Percentiles rank a stretch among this genome's conserved stretches.
These are phyloP conservation scores for Parotocinclus haroldoi DNA, from an alignment of 2,797 vertebrate species.

Conservation along the genomic window DNA sequence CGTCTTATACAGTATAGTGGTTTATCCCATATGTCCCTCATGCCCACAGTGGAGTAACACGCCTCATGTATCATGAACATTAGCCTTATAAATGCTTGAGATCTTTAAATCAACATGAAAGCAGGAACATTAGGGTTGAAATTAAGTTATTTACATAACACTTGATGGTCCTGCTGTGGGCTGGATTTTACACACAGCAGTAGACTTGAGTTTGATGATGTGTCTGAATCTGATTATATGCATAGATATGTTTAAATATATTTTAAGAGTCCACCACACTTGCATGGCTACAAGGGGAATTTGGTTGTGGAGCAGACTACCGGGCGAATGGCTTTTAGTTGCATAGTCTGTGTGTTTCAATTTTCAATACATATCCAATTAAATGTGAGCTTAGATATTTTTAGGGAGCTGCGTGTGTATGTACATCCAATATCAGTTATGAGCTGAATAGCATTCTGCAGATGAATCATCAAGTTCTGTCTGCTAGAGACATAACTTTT, in stretches of 20 bases:
- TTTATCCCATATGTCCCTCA: background rate
- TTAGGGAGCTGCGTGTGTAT: no score
- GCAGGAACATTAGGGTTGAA: slow-evolving; percentile 38
- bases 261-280: background rate
- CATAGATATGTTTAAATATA: background rate
- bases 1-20: no score
- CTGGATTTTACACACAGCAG: slow-evolving; percentile 4
- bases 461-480: no score
- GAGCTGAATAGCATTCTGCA: no score
- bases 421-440: no score
- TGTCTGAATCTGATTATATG: background rate
- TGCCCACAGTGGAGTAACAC: background rate
- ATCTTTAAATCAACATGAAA: slow-evolving; percentile 25
- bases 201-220: slow-evolving; percentile 1
- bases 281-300: background rate
- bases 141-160: slow-evolving; percentile 38
- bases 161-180: slow-evolving; percentile 21
- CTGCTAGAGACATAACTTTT: no score
- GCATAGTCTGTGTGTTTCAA: background rate
- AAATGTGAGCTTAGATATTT: background rate
- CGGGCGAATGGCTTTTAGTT: background rate
- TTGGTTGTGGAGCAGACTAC: background rate
- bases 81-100: slow-evolving; percentile 16
- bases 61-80: slow-evolving; percentile 7
- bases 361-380: slow-evolving; percentile 1